These are phyloP conservation scores for Tipula vernalis DNA, from an alignment of 2,888 invertebrate genomes.

Conservation along the genomic window DNA sequence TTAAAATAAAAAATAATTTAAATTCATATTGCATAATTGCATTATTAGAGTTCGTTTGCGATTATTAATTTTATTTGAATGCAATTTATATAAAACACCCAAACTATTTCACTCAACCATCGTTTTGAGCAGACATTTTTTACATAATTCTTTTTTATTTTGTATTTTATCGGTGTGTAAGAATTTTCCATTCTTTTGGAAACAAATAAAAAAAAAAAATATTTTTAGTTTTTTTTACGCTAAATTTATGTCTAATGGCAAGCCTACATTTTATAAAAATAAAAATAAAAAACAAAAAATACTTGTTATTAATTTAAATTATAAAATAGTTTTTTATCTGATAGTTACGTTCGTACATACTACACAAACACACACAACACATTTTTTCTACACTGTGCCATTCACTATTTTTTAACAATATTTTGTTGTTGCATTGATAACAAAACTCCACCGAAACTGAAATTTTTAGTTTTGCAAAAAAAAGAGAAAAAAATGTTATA, in stretches of 20 bases:
- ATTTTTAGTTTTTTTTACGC: background rate
- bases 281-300: background rate
- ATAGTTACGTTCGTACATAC: background rate
- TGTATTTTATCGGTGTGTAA: background rate
- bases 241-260: background rate
- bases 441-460: background rate
- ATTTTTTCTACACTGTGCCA: background rate
- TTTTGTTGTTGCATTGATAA: background rate
- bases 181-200: background rate
- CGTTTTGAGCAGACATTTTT: background rate
- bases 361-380: background rate
- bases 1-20: background rate
- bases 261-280: background rate
- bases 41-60: background rate
- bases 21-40: background rate
- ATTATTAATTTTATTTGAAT: background rate
- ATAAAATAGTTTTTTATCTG: background rate
- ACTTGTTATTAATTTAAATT: background rate
- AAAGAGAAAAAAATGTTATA: background rate
- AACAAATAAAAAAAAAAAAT: background rate
- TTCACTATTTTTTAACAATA: background rate
- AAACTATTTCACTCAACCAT: background rate
- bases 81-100: background rate
- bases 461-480: background rate
- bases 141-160: background rate